Evolutionary conservation across 2,113 vertebrate species (phyloP).

Genomic region (Takifugu bimaculatus): DNA sequence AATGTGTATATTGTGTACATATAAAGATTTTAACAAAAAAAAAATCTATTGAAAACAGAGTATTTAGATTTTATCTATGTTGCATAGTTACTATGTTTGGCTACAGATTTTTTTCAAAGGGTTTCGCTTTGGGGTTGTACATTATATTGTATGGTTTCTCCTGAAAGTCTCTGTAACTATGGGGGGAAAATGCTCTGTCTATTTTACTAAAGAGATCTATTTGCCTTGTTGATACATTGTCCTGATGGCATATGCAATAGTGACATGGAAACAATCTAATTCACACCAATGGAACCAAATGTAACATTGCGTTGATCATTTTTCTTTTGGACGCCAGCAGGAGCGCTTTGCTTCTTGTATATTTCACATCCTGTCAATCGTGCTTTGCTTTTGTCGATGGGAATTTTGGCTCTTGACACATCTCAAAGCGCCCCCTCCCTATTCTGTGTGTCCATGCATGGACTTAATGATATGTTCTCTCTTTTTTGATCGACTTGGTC

Average conservation of each 20-base stretch:
- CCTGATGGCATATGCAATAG: conserved; percentile 89
- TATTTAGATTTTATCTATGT: conserved; percentile 57
- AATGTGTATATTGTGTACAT: conserved; percentile 67
- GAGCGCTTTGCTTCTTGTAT: conserved; percentile 79
- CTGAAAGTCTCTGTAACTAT: conserved; percentile 38
- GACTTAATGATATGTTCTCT: conserved; percentile 25
- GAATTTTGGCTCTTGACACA: conserved; percentile 69
- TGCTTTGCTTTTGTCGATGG: conserved; percentile 75
- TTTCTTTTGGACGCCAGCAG: conserved; percentile 56
- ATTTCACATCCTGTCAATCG: conserved; percentile 83
- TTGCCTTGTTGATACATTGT: conserved; percentile 81
- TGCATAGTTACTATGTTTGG: conserved; percentile 56
- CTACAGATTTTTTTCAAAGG: conserved; percentile 58
- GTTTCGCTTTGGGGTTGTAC: conserved; percentile 45
- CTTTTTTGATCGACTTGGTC: conserved; percentile 70
- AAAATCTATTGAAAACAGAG: conserved; percentile 46
- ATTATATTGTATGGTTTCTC: conserved; percentile 50
- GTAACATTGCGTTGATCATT: conserved; percentile 71
- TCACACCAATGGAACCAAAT: conserved; percentile 96
- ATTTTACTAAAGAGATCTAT: conserved; percentile 65
- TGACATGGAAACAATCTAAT: conserved; percentile 83
- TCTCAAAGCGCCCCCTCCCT: conserved; percentile 79
- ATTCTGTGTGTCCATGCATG: conserved; percentile 64
- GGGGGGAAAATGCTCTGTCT: conserved; percentile 36
- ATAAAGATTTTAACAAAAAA: conserved; percentile 58